Conservation (phyloP, 1,140 invertebrate genomes). For the Eubasilissa regina region DNA sequence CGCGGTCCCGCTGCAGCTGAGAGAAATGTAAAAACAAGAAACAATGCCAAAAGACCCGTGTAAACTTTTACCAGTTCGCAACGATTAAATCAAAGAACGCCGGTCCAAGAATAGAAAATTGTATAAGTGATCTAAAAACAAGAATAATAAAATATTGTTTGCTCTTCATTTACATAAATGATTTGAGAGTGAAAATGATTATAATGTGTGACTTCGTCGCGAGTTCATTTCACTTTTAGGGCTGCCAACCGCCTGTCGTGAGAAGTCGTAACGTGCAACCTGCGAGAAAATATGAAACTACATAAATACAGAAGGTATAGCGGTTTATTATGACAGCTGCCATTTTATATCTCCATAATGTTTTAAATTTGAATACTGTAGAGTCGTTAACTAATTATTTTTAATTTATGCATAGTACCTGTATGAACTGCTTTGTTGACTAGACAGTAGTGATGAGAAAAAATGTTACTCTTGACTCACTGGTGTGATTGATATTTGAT, state of each 20-base stretch:
- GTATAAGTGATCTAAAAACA: constrained; percentile 29
- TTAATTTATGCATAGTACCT: too few species aligned
- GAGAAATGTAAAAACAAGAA: constrained; percentile 18
- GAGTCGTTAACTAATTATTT: too few species aligned
- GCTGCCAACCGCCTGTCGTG: constrained; percentile 4
- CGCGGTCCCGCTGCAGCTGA: not conserved
- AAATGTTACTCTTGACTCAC: too few species aligned
- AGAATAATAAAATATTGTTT: constrained; percentile 4
- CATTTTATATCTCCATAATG: too few species aligned
- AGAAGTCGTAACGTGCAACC: too few species aligned
- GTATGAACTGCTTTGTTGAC: too few species aligned
- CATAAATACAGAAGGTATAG: too few species aligned
- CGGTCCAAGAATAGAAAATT: constrained; percentile 45
- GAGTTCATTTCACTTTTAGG: constrained; percentile 48
- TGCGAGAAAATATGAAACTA: too few species aligned
- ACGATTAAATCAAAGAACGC: constrained; percentile 24
- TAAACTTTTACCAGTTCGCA: constrained; percentile 38
- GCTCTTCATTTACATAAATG: constrained; percentile 50
- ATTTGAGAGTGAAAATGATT: constrained; percentile 50
- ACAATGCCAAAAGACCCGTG: constrained; percentile 28
- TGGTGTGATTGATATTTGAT: too few species aligned
- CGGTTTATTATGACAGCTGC: too few species aligned
- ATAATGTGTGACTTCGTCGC: constrained; percentile 39
- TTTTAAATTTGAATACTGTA: too few species aligned
- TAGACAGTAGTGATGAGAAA: too few species aligned